phyloP scores from a whole-genome alignment of 2,797 vertebrate species.

The Catamblyrhynchus diadema region DNA sequence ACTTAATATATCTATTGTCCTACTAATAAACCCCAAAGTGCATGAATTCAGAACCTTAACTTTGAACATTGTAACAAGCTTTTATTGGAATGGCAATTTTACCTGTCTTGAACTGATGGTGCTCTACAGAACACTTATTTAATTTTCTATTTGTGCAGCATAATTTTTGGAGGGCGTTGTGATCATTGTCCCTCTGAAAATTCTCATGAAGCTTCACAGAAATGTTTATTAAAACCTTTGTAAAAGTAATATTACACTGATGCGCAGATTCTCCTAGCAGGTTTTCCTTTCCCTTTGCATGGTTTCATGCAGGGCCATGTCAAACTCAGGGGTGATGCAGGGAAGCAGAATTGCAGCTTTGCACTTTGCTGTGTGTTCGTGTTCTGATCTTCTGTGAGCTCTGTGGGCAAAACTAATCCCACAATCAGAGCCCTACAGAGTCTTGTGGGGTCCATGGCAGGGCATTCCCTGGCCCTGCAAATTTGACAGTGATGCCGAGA shows the following conservation, averaged over 20 bases:
- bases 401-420: background rate
- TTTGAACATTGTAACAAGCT: background rate
- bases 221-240: background rate
- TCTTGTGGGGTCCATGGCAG: background rate
- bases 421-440: background rate
- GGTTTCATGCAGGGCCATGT: background rate
- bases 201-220: background rate
- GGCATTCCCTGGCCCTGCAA: background rate
- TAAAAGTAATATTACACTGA: background rate
- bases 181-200: background rate
- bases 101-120: background rate
- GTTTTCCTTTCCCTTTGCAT: background rate
- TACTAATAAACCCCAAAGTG: background rate
- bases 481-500: background rate
- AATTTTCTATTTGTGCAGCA: background rate
- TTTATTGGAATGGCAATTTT: background rate
- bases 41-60: background rate
- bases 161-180: background rate
- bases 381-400: background rate
- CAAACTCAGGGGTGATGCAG: background rate
- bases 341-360: background rate
- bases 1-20: background rate
- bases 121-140: background rate
- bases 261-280: background rate
- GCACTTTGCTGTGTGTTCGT: accelerated